A percentile compares a stretch with the other conserved stretches of the same genome.
Evolutionary conservation across 2,888 invertebrate genomes (phyloP).

Genomic region (Hecatera dysodea): DNA sequence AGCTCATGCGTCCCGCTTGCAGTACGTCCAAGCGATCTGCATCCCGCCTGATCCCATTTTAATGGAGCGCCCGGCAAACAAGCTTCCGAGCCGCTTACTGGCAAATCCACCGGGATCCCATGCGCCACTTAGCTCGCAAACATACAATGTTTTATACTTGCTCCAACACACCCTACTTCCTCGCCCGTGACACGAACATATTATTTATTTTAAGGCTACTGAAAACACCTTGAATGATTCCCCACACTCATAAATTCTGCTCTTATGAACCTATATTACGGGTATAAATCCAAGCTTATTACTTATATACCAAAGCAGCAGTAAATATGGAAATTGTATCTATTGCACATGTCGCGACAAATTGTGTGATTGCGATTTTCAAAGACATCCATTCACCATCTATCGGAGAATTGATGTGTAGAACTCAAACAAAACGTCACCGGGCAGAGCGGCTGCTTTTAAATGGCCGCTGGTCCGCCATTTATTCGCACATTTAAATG

Average conservation of each 20-base stretch:
- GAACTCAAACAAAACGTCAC: constrained; percentile 73
- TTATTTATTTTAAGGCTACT: constrained; percentile 46
- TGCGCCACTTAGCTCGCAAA: constrained; percentile 86
- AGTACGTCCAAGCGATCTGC: constrained; percentile 88
- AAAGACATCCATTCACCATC: constrained; percentile 68
- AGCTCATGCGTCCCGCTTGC: constrained; percentile 73
- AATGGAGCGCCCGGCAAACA: constrained; percentile 91
- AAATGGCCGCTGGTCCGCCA: constrained; percentile 73
- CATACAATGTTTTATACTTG: constrained; percentile 79
- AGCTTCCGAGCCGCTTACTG: constrained; percentile 88
- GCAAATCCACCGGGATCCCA: constrained; percentile 88
- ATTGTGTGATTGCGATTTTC: constrained; percentile 70
- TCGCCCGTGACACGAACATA: constrained; percentile 45
- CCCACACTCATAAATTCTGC: constrained; percentile 27
- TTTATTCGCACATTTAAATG: constrained; percentile 87
- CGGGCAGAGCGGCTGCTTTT: constrained; percentile 69
- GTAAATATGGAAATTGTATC: constrained; percentile 59
- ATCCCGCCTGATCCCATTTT: constrained; percentile 90
- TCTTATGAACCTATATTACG: constrained; percentile 46
- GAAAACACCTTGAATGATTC: constrained; percentile 38
- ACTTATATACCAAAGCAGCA: constrained; percentile 33
- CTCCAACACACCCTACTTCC: constrained; percentile 60
- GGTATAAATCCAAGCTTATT: constrained; percentile 45
- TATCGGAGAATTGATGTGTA: constrained; percentile 64
- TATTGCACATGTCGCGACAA: constrained; percentile 71